A percentile compares a stretch with the other conserved stretches of the same genome.
These are phyloP conservation scores for Neria commutata DNA, from an alignment of 2,888 invertebrate species.

Conservation along the genomic window DNA sequence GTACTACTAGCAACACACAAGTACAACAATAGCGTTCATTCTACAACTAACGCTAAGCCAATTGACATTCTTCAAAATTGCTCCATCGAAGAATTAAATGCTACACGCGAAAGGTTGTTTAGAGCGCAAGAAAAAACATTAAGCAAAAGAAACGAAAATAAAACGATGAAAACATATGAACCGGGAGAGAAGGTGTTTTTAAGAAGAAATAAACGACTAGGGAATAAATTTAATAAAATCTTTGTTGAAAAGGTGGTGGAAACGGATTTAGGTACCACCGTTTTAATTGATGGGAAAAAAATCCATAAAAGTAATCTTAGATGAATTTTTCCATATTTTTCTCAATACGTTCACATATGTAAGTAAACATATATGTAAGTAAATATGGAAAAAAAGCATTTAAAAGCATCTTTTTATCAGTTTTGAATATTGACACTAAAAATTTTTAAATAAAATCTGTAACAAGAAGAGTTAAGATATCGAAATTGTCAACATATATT, in stretches of 20 bases:
- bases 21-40: slow-evolving; percentile 13
- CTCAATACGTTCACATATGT: background rate
- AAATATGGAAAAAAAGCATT: background rate
- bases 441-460: background rate
- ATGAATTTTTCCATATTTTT: background rate
- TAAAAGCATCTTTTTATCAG: background rate
- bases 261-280: background rate
- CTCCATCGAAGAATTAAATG: background rate
- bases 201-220: background rate
- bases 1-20: slow-evolving; percentile 5
- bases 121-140: background rate
- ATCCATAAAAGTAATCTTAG: background rate
- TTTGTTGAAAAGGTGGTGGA: background rate
- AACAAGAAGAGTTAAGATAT: no score
- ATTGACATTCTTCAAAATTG: background rate
- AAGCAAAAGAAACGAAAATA: background rate
- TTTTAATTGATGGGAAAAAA: background rate
- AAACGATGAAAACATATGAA: background rate
- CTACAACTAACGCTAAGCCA: background rate
- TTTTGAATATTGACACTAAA: background rate
- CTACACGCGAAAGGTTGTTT: no score
- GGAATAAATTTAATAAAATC: background rate
- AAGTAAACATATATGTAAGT: background rate
- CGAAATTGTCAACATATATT: no score
- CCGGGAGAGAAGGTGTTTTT: background rate